Percentiles rank a stretch among this genome's conserved stretches.
Evolutionary conservation across 2,113 vertebrate species (phyloP).

Genomic region (Monarcha castaneiventris): DNA sequence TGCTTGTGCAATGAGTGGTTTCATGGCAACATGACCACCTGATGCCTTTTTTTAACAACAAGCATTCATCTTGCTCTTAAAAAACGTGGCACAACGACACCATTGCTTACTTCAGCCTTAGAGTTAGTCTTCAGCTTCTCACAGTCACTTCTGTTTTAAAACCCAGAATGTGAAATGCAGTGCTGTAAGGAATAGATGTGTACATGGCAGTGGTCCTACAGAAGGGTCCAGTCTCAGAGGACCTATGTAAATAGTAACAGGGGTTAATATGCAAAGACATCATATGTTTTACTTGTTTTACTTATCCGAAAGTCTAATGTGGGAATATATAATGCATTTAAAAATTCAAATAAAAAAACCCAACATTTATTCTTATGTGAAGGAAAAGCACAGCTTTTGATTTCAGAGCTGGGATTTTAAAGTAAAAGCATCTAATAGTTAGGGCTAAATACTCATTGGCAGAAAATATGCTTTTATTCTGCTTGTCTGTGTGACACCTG

Average conservation of each 20-base stretch:
- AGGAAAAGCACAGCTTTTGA: neutral
- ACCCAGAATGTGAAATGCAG: neutral
- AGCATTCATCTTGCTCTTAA: neutral
- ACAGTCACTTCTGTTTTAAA: neutral
- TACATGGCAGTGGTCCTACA: neutral
- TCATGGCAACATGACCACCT: neutral
- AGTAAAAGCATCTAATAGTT: neutral
- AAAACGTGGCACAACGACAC: neutral
- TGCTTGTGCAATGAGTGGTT: neutral
- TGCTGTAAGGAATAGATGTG: neutral
- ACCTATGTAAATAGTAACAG: neutral
- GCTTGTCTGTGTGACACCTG: neutral
- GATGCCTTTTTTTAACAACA: neutral
- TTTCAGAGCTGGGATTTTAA: neutral
- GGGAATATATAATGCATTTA: neutral
- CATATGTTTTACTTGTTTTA: neutral
- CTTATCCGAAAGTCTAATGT: neutral
- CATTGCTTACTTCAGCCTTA: neutral
- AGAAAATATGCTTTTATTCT: neutral
- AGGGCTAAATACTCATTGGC: neutral
- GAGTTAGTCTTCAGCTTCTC: neutral
- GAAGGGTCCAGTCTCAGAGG: neutral
- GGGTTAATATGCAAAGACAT: neutral
- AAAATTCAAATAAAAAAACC: neutral
- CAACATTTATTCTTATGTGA: neutral